Evolutionary conservation across 2,888 invertebrate genomes (phyloP).

Genomic region (Trachelus tabidus): DNA sequence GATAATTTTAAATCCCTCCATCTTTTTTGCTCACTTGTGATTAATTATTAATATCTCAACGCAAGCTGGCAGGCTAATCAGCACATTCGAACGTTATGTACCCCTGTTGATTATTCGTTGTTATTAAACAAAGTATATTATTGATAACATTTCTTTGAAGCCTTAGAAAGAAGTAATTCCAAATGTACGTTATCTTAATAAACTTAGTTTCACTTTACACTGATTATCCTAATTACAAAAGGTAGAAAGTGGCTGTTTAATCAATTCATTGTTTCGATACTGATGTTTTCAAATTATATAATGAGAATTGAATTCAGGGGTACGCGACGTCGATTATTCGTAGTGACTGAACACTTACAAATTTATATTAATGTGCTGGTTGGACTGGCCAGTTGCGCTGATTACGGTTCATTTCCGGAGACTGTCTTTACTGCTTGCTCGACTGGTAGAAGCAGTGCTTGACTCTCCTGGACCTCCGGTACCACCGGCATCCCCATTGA

Average conservation of each 20-base stretch:
- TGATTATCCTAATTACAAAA: background rate
- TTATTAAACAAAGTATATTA: background rate
- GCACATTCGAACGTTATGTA: conserved; percentile 37
- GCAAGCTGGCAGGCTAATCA: conserved; percentile 59
- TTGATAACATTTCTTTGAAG: background rate
- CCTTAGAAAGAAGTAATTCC: background rate
- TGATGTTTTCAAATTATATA: background rate
- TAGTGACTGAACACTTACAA: conserved; percentile 46
- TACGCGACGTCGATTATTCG: conserved; percentile 20
- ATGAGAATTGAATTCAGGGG: background rate
- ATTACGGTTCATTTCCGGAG: conserved; percentile 63
- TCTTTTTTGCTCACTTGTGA: conserved; percentile 20
- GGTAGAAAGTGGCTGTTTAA: background rate
- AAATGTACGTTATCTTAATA: background rate
- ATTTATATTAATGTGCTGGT: conserved; percentile 59
- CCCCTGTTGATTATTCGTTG: conserved; percentile 14
- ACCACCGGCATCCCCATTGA: conserved; percentile 58
- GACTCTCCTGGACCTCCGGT: conserved; percentile 59
- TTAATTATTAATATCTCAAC: conserved; percentile 52
- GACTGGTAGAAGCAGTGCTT: conserved; percentile 60
- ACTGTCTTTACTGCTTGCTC: conserved; percentile 62
- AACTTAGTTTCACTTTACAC: background rate
- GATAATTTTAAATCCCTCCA: conserved; percentile 23
- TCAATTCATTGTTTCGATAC: background rate
- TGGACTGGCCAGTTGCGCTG: conserved; percentile 63